Conservation (phyloP, 2,888 invertebrate genomes). For the Chesias legatella region DNA sequence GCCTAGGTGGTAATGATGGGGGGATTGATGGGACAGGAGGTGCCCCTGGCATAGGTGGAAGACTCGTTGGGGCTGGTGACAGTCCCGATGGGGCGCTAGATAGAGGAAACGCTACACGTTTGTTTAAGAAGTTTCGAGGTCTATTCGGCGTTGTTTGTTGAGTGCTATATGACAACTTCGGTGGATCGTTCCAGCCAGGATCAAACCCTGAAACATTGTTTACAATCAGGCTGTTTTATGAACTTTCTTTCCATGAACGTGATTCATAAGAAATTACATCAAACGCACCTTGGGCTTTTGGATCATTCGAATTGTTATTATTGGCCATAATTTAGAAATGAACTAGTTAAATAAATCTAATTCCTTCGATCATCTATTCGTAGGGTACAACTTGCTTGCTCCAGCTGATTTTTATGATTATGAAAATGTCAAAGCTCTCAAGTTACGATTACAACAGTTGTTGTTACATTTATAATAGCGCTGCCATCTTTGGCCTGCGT, state of each 20-base stretch:
- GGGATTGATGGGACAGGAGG: conserved; percentile 31
- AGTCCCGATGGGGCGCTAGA: conserved; percentile 42
- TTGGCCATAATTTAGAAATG: conserved; percentile 9
- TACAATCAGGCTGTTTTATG: no score
- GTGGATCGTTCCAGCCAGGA: conserved; percentile 82
- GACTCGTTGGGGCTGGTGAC: conserved; percentile 32
- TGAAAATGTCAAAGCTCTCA: no score
- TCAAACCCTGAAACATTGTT: conserved; percentile 49
- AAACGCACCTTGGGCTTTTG: conserved; percentile 39
- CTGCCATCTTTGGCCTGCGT: no score
- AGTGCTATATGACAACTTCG: conserved; percentile 68
- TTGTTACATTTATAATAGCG: no score
- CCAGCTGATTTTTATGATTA: no score
- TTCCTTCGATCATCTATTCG: no score
- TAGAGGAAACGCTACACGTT: conserved; percentile 76
- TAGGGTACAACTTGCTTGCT: no score
- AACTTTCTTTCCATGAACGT: no score
- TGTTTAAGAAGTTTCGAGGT: conserved; percentile 72
- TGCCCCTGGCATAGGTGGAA: conserved; percentile 49
- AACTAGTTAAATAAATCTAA: no score
- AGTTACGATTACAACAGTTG: no score
- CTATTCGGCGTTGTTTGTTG: conserved; percentile 60
- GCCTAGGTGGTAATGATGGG: conserved; percentile 30
- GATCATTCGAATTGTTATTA: conserved; percentile 33
- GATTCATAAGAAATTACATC: no score